A percentile compares a stretch with the other conserved stretches of the same genome.
These are phyloP conservation scores for Florisuga fusca DNA, from an alignment of 2,797 vertebrate species.

Conservation along the genomic window DNA sequence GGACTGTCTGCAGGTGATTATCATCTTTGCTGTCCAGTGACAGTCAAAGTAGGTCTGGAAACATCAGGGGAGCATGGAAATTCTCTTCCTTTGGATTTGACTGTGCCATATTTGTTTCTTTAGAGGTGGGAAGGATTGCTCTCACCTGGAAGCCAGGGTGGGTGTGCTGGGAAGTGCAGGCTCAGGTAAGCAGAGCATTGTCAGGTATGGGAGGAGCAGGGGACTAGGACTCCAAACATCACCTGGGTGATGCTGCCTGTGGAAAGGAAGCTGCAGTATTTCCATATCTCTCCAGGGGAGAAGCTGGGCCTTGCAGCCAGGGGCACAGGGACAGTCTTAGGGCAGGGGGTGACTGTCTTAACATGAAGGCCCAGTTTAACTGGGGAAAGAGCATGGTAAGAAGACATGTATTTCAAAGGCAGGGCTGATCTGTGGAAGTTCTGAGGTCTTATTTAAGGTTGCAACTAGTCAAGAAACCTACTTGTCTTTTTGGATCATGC, in stretches of 20 bases:
- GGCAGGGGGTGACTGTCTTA: not conserved
- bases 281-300: not conserved
- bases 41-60: not conserved
- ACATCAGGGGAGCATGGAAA: not conserved
- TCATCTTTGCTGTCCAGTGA: not conserved
- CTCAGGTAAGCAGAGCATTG: not conserved
- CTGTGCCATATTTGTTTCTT: not conserved
- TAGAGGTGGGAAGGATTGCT: not conserved
- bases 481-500: not conserved
- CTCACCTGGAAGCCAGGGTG: not conserved
- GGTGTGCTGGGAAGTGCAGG: not conserved
- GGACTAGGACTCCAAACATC: fast-evolving
- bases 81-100: not conserved
- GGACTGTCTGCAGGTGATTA: not conserved
- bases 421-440: not conserved
- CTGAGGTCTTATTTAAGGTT: not conserved
- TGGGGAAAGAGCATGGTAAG: not conserved
- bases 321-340: not conserved
- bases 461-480: not conserved
- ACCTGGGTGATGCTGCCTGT: not conserved
- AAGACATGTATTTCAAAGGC: not conserved
- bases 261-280: not conserved
- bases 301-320: not conserved
- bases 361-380: fast-evolving
- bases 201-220: not conserved